Evolutionary conservation across 2,888 invertebrate genomes (phyloP), one percentile per base, ranked within the genome.

Genomic region (Troilus luridus): DNA sequence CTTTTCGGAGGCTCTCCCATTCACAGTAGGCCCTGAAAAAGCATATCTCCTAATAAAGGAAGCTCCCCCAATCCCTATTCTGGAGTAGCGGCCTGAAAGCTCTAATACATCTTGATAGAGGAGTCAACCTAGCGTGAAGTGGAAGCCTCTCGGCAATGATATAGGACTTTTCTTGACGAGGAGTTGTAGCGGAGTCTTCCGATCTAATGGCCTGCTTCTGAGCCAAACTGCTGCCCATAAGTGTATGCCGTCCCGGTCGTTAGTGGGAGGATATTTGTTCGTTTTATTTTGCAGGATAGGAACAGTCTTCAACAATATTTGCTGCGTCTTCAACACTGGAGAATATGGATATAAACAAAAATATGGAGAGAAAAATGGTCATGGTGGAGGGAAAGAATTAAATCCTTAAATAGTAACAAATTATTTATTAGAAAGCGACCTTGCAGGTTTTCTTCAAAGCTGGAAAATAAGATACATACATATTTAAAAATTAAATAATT

Each of bases 81-180:
- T 67, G 12, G 12, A 14, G 24, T 67, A 27, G 27, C 17, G 8
- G 72, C 2, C 72, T 77, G 72, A 77, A 77, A 77, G 72, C 72
- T 77, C 72, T 77, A 77, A 77, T 77, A 77, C 72, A 77, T 77
- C 72, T 77, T 77, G 72, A 77, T 77, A 77, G 72, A 77, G 19
- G 27, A 41, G 72, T 77, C 72, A 77, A 41, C 72, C 72, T 27
- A 77, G 72, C 72, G 72, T 77, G 72, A 77, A 77, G 72, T 77
- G 72, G 72, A 77, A 77, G 27, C 9, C 27, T 77, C 21, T 14
- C 27, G 72, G 17, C 27, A 41, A 77, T 77, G 72, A 77, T 77
- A 77, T 77, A 77, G 72, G 72, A 17, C 72, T 77, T 41, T 8
- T 17, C 41, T 41, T 77, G 72, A 77, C 72, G 72, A 77, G 72